Evolutionary conservation across 2,888 invertebrate genomes (phyloP), one percentile per base, ranked within the genome.

Genomic region (Frankliniella intonsa): DNA sequence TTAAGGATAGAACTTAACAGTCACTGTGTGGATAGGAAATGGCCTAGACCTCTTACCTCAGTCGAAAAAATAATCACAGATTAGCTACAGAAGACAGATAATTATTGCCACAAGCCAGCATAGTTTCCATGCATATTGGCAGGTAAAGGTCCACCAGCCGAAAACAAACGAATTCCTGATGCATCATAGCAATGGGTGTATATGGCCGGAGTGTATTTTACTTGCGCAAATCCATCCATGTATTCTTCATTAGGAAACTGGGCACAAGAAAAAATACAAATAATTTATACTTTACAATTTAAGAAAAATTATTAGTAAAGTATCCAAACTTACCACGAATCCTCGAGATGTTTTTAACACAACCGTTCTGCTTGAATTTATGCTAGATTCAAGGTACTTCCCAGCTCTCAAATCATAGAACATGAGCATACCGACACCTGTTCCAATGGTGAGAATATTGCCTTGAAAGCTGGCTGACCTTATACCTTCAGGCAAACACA

Each of bases 101-200:
- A 76, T 90, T 90, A 97, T 90, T 96, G 96, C 97, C 97, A 98
- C 83, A 98, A 90, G 62, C 96, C 97, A 50, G 97, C 97, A 88
- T 98, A 98, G 90, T 97, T 97, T 82, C 98, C 98, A 84, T 95
- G 94, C 62, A 97, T 90, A 82, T 95, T 95, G 3, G 96, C 95
- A 50, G 97, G 96, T 82, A 98, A 90, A 0, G 98, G 98, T 0
- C 98, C 98, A 12, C 98, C 98, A 14, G 97, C 98, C 0, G 97
- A 94, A 90, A 98, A 98, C 69, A 98, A 90, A 82, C 97, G 90
- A 19, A 97, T 97, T 19, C 97, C 97, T 84, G 94, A 95, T 85
- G 93, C 92, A 88, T 98, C 97, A 88, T 97, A 98, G 88, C 97
- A 97, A 88, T 98, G 98, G 3, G 98, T 97, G 89, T 98, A 98